Evolutionary conservation across 2,113 vertebrate species (phyloP).

Genomic region (Xiphias gladius): DNA sequence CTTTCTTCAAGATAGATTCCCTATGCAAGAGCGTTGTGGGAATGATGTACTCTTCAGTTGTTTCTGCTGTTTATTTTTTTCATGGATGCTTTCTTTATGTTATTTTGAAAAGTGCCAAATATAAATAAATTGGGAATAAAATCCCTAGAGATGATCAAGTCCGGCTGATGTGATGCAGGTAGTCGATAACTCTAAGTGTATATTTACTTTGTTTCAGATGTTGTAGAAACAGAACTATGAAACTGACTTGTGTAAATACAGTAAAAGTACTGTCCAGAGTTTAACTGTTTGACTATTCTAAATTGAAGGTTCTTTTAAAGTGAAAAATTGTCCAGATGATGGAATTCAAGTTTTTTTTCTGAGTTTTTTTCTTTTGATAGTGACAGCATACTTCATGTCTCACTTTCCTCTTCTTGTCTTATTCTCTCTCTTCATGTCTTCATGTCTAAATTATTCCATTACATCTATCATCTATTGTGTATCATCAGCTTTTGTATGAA

Average conservation of each 20-base stretch:
- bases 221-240: neutral
- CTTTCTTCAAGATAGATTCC: neutral
- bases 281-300: too few species aligned
- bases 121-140: neutral
- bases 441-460: neutral
- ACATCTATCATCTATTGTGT: neutral
- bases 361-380: neutral
- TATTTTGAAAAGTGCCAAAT: neutral
- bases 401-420: neutral
- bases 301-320: neutral
- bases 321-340: neutral
- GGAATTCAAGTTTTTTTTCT: neutral
- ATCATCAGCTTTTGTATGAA: neutral
- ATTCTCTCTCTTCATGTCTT: neutral
- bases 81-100: neutral
- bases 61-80: neutral
- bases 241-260: neutral
- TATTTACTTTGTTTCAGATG: slow-evolving; percentile 3
- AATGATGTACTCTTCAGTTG: neutral
- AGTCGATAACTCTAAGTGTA: neutral
- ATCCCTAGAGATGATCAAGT: too few species aligned
- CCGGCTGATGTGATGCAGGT: too few species aligned
- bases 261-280: neutral
- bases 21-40: neutral
- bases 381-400: neutral